Base-by-base conservation (phyloP, 2,797 vertebrate species). In the Poeciliopsis presidionis region DNA sequence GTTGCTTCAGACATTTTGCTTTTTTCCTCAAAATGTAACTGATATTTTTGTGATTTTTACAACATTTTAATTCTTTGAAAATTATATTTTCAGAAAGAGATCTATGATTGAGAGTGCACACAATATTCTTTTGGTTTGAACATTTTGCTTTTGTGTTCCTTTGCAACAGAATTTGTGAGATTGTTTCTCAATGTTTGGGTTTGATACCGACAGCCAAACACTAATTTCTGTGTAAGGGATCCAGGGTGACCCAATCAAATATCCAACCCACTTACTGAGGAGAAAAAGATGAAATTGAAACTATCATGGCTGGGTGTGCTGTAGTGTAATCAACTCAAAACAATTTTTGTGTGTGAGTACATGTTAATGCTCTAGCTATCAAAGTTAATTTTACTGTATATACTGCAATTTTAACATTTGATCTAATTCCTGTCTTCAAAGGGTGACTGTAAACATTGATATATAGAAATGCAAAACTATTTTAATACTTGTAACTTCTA, bases 401-500 rank as follows among this genome's bases (percentile, higher is more conserved):
- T 93, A 94, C 77, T 87, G 85, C 85, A 89, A 84, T 80, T 86
- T 51, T 82, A 59, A 88, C 79, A 79, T 88, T 79, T 87, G 86
- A 94, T 90, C 83, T 89, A 84, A 88, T 91, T 87, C 61, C 81
- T 83, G 74, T 89, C 81, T 89, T 92, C 74, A 83, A 88, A 80
- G 84, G 73, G 80, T 92, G 87, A 90, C 80, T 93, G 90, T 90
- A 92, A 94, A 93, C 81, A 90, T 84, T 88, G 87, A 88, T 87
- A 88, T 83, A 93, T 92, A 95, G 91, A 94, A 94, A 94, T 93
- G 89, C 86, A 92, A 93, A 94, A 74, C 87, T 95, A 92, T 94
- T 93, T 93, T 92, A 93, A 92, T 94, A 92, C 87, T 86, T 91
- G 88, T 91, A 92, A 92, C 77, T 90, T 91, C 87, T 93, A 91